These are phyloP conservation scores for Diogma glabrata DNA, from an alignment of 2,888 invertebrate genomes.

Conservation along the genomic window DNA sequence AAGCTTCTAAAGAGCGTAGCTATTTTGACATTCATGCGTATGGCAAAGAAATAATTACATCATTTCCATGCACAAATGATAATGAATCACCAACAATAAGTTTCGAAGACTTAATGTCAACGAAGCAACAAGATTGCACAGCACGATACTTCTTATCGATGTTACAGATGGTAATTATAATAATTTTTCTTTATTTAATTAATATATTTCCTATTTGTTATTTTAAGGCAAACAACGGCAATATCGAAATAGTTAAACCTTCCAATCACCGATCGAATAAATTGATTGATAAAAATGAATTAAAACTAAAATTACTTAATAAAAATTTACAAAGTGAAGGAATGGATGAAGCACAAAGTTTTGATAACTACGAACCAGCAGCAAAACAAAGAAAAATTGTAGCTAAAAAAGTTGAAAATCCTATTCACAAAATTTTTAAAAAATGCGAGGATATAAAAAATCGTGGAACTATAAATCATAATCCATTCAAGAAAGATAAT, in stretches of 20 bases:
- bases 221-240: slow-evolving; percentile 4
- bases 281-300: background rate
- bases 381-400: slow-evolving; percentile 1
- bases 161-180: slow-evolving; percentile 1
- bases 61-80: no score
- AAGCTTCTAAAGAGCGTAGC: slow-evolving; percentile 2
- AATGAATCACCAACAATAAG: no score
- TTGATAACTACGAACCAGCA: slow-evolving; percentile 8
- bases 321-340: background rate
- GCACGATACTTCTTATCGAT: slow-evolving; percentile 1
- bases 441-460: background rate
- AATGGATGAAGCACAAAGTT: slow-evolving; percentile 1
- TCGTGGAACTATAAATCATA: background rate
- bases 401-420: background rate
- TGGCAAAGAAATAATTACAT: background rate
- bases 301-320: background rate
- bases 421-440: background rate
- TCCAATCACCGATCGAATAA: background rate
- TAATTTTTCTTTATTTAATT: background rate
- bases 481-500: background rate
- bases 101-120: background rate
- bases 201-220: background rate
- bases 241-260: background rate
- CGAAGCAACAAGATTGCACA: slow-evolving; percentile 4
- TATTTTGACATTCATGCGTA: slow-evolving; percentile 7